A percentile compares a stretch with the other conserved stretches of the same genome.
Evolutionary conservation across 2,888 invertebrate species (phyloP).

Genomic region (Cosmorhoe ocellata): DNA sequence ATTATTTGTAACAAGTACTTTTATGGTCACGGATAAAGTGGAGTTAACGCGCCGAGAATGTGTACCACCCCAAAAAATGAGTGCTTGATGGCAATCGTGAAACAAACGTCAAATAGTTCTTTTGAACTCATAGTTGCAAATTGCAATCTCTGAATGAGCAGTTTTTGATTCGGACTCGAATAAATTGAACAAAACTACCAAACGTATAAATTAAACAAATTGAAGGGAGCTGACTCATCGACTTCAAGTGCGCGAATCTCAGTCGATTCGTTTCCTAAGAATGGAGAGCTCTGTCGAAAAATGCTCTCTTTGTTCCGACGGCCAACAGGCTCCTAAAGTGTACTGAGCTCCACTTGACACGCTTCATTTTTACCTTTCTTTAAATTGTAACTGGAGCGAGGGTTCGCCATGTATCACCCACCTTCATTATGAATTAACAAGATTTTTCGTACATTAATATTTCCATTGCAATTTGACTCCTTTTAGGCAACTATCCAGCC

Average conservation of each 20-base stretch:
- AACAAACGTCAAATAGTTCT: too few relatives aligned
- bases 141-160: too few relatives aligned
- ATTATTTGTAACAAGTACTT: too few relatives aligned
- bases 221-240: conserved; percentile 46
- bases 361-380: conserved; percentile 75
- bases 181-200: conserved; percentile 12
- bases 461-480: conserved; percentile 24
- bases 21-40: too few relatives aligned
- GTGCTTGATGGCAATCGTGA: too few relatives aligned
- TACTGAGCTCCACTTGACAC: conserved; percentile 76
- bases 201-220: conserved; percentile 36
- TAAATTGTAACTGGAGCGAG: conserved; percentile 70
- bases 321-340: conserved; percentile 66
- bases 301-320: conserved; percentile 73
- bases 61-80: too few relatives aligned
- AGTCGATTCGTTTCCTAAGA: conserved; percentile 60
- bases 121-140: too few relatives aligned
- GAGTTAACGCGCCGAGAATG: too few relatives aligned
- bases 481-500: conserved; percentile 21
- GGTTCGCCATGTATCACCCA: conserved; percentile 55
- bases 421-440: conserved; percentile 59
- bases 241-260: conserved; percentile 60
- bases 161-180: neutral
- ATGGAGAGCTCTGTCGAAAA: conserved; percentile 56
- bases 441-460: conserved; percentile 45